These are phyloP conservation scores for Rhabdomys dilectus DNA, from an alignment of 2,113 vertebrate genomes.

Conservation along the genomic window DNA sequence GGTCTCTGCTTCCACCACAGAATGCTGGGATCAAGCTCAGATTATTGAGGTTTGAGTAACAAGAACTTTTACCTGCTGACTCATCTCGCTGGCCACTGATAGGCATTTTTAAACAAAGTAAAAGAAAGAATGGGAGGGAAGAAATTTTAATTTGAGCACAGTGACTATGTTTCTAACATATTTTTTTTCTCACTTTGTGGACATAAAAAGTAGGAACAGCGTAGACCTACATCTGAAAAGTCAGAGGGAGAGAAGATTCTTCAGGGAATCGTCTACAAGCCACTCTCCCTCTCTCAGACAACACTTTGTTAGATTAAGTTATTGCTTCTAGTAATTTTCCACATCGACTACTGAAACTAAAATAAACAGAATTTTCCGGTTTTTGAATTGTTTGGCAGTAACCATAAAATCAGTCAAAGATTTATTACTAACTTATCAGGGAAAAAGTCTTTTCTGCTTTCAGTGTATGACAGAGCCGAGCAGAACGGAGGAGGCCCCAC, in stretches of 20 bases:
- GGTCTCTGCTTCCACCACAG: not conserved
- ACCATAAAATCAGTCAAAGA: not conserved
- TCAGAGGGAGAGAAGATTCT: not conserved
- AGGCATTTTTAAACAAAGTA: not conserved
- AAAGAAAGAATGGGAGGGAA: not conserved
- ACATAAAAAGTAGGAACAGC: not conserved
- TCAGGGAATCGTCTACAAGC: not conserved
- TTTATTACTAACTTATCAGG: not conserved
- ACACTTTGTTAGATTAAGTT: not conserved
- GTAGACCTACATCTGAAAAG: not conserved
- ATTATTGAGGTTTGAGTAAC: not conserved
- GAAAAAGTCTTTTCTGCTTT: not conserved
- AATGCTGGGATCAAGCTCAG: not conserved
- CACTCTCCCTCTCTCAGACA: not conserved
- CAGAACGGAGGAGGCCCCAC: not conserved
- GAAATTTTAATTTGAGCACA: not conserved
- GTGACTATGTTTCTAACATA: not conserved
- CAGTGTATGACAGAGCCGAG: not conserved
- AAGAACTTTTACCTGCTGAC: not conserved
- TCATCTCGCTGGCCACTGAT: too few species aligned
- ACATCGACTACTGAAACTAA: not conserved
- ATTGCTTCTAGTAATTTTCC: not conserved
- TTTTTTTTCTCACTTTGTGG: not conserved
- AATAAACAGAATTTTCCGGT: constrained; percentile 27
- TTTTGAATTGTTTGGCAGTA: not conserved